Evolutionary conservation across 2,888 invertebrate genomes (phyloP).

Genomic region (Drosophila yooni): DNA sequence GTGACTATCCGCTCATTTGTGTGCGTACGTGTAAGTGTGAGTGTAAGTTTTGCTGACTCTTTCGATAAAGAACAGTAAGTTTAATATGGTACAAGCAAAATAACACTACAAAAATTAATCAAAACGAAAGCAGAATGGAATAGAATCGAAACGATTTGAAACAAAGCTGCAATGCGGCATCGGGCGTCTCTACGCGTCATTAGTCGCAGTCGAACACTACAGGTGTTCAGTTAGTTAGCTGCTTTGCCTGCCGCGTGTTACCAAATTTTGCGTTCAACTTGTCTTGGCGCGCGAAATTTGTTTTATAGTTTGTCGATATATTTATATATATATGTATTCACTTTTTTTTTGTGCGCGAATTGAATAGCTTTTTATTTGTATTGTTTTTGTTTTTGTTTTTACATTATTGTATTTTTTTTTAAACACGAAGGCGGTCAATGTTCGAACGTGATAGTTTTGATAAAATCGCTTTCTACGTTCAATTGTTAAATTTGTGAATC

Average conservation of each 20-base stretch:
- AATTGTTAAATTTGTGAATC: slow-evolving; percentile 6
- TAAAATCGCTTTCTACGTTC: neutral
- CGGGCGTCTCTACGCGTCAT: slow-evolving; percentile 17
- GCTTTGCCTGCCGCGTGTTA: neutral
- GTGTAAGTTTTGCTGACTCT: slow-evolving; percentile 15
- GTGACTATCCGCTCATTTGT: neutral
- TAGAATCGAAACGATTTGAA: slow-evolving; percentile 47
- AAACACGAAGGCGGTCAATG: slow-evolving; percentile 32
- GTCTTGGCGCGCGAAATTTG: slow-evolving; percentile 18
- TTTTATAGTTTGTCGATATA: neutral
- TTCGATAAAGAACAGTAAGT: slow-evolving; percentile 59
- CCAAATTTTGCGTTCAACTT: slow-evolving; percentile 10
- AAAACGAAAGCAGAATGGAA: slow-evolving; percentile 10
- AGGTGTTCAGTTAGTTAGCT: slow-evolving; percentile 46
- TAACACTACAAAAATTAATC: neutral
- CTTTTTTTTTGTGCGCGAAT: slow-evolving; percentile 4
- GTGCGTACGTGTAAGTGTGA: neutral
- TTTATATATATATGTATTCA: neutral
- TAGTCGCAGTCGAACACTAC: slow-evolving; percentile 48
- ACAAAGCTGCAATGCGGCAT: slow-evolving; percentile 56
- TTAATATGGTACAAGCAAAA: slow-evolving; percentile 22
- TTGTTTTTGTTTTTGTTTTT: slow-evolving; percentile 8
- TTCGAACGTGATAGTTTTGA: slow-evolving; percentile 31
- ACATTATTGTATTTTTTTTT: neutral
- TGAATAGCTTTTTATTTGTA: neutral